Evolutionary conservation across 2,888 invertebrate species (phyloP), one percentile per base, ranked within the genome.

Genomic region (Crossocerus cetratus): DNA sequence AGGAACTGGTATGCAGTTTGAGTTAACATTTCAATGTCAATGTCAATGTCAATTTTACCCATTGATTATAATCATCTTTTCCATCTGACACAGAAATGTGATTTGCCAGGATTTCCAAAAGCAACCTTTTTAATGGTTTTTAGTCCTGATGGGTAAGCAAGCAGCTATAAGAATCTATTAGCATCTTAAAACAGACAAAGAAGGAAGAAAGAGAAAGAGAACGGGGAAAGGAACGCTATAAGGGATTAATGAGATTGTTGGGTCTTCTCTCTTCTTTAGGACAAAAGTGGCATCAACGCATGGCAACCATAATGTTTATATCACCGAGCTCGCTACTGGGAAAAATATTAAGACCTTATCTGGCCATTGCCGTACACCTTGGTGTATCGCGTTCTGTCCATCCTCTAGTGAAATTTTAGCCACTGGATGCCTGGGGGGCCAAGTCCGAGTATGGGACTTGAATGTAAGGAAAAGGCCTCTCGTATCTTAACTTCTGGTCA

Each of bases 361-460:
- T 45, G 97, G 97, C 0, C 97, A 97, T 90, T 96, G 96, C 1
- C 92, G 97, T 44, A 97, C 97, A 14, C 97, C 97, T 0, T 97
- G 97, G 97, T 96, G 96, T 86, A 94, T 97, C 62, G 96, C 96
- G 54, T 97, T 97, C 90, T 97, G 97, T 91, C 97, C 97, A 0
- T 94, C 95, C 5, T 95, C 94, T 69, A 94, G 95, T 86, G 94
- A 96, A 85, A 94, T 97, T 61, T 92, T 97, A 57, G 97, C 96
- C 23, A 96, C 96, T 1, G 97, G 97, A 0, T 97, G 97, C 88
- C 92, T 97, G 0, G 96, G 95, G 5, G 97, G 97, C 8, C 96
- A 97, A 93, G 97, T 97, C 62, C 91, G 97, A 80, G 96, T 97
- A 56, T 97, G 97, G 97, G 97, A 97, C 91, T 90, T 95, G 14